These are phyloP conservation scores for Platycheirus albimanus DNA, from an alignment of 2,888 invertebrate genomes.

Conservation along the genomic window DNA sequence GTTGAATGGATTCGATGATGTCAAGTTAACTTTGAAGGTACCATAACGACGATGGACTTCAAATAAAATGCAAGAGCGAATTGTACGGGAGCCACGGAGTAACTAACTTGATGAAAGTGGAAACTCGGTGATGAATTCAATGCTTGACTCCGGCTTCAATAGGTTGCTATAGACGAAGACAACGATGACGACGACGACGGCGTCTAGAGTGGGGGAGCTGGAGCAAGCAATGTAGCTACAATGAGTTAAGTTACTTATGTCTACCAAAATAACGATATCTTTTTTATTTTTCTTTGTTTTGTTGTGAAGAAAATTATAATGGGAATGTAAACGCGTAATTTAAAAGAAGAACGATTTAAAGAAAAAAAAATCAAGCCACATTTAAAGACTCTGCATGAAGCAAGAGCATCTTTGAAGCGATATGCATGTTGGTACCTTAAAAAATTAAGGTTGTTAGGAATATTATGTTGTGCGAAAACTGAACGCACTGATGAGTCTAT, in stretches of 20 bases:
- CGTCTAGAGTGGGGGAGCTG: conserved; percentile 54
- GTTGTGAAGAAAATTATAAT: conserved; percentile 50
- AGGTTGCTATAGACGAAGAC: conserved; percentile 7
- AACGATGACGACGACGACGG: not conserved
- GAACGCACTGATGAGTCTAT: conserved; percentile 21
- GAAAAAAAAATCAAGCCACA: not conserved
- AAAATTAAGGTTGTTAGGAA: not conserved
- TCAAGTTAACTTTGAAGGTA: conserved; percentile 31
- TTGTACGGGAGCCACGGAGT: conserved; percentile 70
- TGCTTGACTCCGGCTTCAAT: conserved; percentile 34
- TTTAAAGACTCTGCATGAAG: not conserved
- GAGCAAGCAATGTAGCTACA: conserved; percentile 18
- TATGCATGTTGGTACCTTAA: not conserved
- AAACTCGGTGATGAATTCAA: conserved; percentile 64
- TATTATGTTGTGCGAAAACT: conserved; percentile 14
- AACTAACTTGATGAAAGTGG: conserved; percentile 71
- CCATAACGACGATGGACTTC: conserved; percentile 30
- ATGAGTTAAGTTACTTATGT: conserved; percentile 24
- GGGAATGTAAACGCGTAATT: not conserved
- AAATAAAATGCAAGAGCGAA: conserved; percentile 56
- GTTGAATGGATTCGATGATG: conserved; percentile 38
- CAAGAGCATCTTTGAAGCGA: conserved; percentile 10
- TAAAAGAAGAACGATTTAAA: not conserved
- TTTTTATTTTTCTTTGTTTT: conserved; percentile 41
- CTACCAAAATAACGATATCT: conserved; percentile 43